Conservation (phyloP, 2,888 invertebrate species). For the Dorcus hopei region DNA sequence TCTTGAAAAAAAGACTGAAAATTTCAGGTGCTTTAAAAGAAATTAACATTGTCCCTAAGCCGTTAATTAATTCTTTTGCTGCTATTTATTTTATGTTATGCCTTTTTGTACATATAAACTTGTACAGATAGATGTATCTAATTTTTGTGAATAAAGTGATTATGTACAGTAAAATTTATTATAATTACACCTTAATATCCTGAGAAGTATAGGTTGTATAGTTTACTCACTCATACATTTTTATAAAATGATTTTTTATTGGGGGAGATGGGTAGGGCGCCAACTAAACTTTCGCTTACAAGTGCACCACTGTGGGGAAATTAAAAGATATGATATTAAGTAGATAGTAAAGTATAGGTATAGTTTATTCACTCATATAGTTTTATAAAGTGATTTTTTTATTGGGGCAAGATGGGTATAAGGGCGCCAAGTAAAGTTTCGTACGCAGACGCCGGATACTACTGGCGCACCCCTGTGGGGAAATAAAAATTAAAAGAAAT, state of each 20-base stretch:
- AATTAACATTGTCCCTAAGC: not conserved
- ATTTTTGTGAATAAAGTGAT: constrained; percentile 25
- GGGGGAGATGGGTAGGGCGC: too few species aligned
- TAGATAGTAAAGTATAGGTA: too few species aligned
- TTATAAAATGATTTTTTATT: too few species aligned
- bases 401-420: not conserved
- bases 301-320: too few species aligned
- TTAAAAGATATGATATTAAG: too few species aligned
- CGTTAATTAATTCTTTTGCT: not conserved
- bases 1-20: constrained; percentile 1
- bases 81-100: constrained; percentile 14
- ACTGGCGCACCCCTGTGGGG: too few species aligned
- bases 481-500: constrained; percentile 12
- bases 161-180: constrained; percentile 12
- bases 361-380: too few species aligned
- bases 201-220: not conserved
- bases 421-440: not conserved
- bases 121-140: constrained; percentile 26
- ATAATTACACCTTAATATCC: too few species aligned
- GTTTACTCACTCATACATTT: not conserved
- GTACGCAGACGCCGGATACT: not conserved
- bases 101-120: constrained; percentile 21
- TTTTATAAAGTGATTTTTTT: too few species aligned
- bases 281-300: too few species aligned
- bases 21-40: constrained; percentile 1